Conservation (phyloP, 2,888 invertebrate genomes). For the Flexamia atlantica region DNA sequence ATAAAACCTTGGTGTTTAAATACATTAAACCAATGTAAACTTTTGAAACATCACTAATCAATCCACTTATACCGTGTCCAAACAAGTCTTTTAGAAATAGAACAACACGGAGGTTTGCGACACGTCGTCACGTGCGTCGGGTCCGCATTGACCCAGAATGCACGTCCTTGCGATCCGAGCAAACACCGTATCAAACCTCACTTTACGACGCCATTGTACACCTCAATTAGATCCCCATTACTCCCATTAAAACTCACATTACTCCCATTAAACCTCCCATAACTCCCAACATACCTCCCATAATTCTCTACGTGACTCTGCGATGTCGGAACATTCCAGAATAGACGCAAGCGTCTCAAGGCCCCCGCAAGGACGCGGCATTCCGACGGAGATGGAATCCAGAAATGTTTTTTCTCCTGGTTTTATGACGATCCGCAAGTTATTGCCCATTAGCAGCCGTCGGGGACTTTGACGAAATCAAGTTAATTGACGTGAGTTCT, state of each 20-base stretch:
- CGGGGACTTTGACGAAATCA: neutral
- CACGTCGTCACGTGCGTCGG: neutral
- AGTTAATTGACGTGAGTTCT: neutral
- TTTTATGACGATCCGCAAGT: constrained; percentile 11
- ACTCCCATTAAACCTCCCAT: constrained; percentile 13
- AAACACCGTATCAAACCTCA: neutral
- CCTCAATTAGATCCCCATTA: constrained; percentile 5
- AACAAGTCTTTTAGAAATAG: too few species aligned
- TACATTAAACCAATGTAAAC: too few species aligned
- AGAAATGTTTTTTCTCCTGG: neutral
- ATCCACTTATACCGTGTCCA: too few species aligned
- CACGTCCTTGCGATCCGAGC: neutral
- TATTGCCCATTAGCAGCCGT: constrained; percentile 1
- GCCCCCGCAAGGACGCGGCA: constrained; percentile 8
- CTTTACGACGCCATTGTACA: neutral
- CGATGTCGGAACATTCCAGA: constrained; percentile 10
- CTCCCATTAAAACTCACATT: constrained; percentile 10
- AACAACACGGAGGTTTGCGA: too few species aligned
- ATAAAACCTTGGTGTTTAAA: too few species aligned
- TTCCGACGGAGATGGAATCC: constrained; percentile 4
- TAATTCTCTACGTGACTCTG: neutral
- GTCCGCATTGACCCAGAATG: neutral
- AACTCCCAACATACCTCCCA: too few species aligned
- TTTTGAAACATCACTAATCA: too few species aligned
- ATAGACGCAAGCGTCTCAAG: neutral